phyloP scores from a whole-genome alignment of 2,888 invertebrate genomes.

The Macrophya annulata region DNA sequence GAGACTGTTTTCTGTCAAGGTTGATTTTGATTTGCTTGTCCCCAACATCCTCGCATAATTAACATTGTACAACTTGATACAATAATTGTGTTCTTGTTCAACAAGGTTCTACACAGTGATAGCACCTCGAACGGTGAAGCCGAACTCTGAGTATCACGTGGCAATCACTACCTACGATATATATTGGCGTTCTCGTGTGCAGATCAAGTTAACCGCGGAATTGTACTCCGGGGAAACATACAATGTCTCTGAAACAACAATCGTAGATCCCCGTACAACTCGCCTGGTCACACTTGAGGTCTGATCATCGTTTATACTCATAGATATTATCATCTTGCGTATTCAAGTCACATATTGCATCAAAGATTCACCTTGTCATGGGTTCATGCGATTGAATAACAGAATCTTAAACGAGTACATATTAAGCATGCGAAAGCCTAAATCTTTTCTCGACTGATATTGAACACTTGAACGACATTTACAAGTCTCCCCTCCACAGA shows the following conservation, averaged over 20 bases:
- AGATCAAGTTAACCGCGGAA: conserved; percentile 88
- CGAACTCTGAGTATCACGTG: conserved; percentile 93
- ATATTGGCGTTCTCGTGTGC: conserved; percentile 86
- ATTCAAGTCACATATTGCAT: conserved; percentile 84
- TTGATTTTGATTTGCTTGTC: not conserved
- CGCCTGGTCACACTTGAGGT: conserved; percentile 86
- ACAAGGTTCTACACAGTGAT: conserved; percentile 88
- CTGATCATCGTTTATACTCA: conserved; percentile 86
- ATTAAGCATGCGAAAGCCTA: not conserved
- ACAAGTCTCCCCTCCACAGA: conserved; percentile 77
- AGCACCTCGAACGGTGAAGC: conserved; percentile 90
- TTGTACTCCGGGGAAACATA: conserved; percentile 86
- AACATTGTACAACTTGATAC: not conserved
- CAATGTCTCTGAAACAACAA: conserved; percentile 86
- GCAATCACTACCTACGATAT: conserved; percentile 84
- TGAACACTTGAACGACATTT: not conserved
- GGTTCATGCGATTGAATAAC: not conserved
- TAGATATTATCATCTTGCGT: conserved; percentile 86
- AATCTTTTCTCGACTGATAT: not conserved
- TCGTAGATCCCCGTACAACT: conserved; percentile 87
- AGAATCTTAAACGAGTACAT: not conserved
- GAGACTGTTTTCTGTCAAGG: no score
- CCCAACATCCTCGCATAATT: not conserved
- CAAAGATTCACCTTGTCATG: not conserved
- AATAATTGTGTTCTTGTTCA: not conserved